Evolutionary conservation across 2,797 vertebrate genomes (phyloP), one percentile per base, ranked within the genome.

Genomic region (Oryzias dopingdopingensis): DNA sequence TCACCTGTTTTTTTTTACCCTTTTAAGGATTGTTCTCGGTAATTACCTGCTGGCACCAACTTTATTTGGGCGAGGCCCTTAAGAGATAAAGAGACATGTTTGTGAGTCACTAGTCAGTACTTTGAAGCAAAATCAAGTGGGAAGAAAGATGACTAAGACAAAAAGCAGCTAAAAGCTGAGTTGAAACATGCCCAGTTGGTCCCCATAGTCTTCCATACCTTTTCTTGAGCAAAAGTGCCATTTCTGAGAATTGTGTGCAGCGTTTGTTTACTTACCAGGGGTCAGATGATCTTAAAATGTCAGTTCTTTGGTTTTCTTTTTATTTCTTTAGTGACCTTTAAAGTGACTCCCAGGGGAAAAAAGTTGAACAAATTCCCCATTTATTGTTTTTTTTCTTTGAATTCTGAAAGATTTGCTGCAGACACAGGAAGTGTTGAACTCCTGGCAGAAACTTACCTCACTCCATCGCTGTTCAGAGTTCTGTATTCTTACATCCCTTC

Each of bases 401-500:
- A 65, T 5, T 17, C 13, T 43, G 13, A 24, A 61, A 26, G 48
- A 67, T 47, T 37, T 44, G 52, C 62, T 67, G 56, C 73, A 68
- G 65, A 78, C 26, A 56, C 49, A 66, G 70, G 66, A 67, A 61
- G 76, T 74, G 53, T 52, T 67, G 56, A 74, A 59, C 60, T 56
- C 58, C 73, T 83, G 76, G 70, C 82, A 81, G 72, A 82, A 68
- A 46, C 73, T 85, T 86, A 89, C 89, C 85, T 89, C 86, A 87
- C 67, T 68, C 78, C 76, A 74, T 57, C 83, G 70, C 75, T 78
- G 51, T 88, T 74, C 56, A 74, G 70, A 88, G 90, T 90, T 91
- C 90, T 91, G 90, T 92, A 90, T 80, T 81, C 84, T 84, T 72
- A 65, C 14, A 51, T 70, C 70, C 72, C 62, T 74, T 83, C 60